Conservation (phyloP, 1,140 invertebrate genomes). For the Hermetia illucens region DNA sequence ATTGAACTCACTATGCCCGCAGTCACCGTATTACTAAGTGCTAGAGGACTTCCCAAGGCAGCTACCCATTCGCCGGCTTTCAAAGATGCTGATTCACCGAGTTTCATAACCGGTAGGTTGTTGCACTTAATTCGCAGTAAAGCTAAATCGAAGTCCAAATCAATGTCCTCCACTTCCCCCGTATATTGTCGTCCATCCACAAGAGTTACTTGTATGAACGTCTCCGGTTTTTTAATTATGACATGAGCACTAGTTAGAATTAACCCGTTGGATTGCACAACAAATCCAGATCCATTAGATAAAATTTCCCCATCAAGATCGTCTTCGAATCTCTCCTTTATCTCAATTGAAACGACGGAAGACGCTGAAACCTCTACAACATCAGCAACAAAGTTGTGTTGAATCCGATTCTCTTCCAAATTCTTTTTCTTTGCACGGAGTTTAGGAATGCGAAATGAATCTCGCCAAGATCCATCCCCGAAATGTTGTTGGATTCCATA, state of each 20-base stretch:
- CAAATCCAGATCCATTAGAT: slow-evolving; percentile 85
- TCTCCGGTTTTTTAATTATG: slow-evolving; percentile 59
- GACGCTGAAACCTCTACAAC: slow-evolving; percentile 66
- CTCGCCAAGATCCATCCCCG: no score
- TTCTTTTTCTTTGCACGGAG: no score
- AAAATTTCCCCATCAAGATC: slow-evolving; percentile 43
- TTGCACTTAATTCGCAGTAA: slow-evolving; percentile 60
- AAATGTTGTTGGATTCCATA: no score
- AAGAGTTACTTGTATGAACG: slow-evolving; percentile 45
- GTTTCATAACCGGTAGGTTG: slow-evolving; percentile 56
- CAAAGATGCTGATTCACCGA: slow-evolving; percentile 57
- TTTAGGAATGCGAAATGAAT: no score
- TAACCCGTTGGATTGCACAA: slow-evolving; percentile 72
- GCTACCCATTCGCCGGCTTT: slow-evolving; percentile 78
- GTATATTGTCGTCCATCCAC: slow-evolving; percentile 41
- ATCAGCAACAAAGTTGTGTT: slow-evolving; percentile 82
- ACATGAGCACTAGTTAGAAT: slow-evolving; percentile 94
- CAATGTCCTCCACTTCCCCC: slow-evolving; percentile 69
- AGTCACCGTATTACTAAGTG: slow-evolving; percentile 76
- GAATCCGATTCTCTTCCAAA: slow-evolving; percentile 51
- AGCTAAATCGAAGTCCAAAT: slow-evolving; percentile 72
- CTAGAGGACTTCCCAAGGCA: slow-evolving; percentile 75
- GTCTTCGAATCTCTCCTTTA: slow-evolving; percentile 52
- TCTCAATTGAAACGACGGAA: slow-evolving; percentile 80
- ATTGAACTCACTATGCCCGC: slow-evolving; percentile 73